Base-by-base conservation (phyloP, 2,113 vertebrate species). In the Girardinichthys multiradiatus region DNA sequence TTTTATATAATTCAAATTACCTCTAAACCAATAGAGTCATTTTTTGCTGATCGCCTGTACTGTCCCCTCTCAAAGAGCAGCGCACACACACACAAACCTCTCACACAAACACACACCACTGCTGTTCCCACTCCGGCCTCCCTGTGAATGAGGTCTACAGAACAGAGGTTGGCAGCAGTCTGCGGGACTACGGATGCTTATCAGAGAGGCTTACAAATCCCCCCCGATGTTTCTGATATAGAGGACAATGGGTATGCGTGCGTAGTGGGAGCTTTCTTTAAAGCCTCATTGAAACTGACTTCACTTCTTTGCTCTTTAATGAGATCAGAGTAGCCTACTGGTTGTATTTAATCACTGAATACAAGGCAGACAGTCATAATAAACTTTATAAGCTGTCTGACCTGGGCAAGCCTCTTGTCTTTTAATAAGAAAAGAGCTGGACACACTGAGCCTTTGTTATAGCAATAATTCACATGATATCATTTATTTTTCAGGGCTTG, bases 201-300 rank as follows among this genome's bases (percentile, higher is more conserved):
- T 91, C 90, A 87, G 79, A 79, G 57, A 72, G 80, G 88, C 79
- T 92, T 87, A 87, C 88, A 92, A 91, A 90, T 87, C 83, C 83
- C 86, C 81, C 85, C 80, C 28, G 89, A 93, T 93, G 87, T 80
- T 90, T 72, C 77, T 92, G 92, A 93, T 93, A 92, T 54, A 65
- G 64, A 91, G 80, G 87, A 94, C 93, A 93, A 94, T 94, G 85
- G 91, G 69, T 86, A 73, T 93, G 90, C 86, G 88, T 91, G 86
- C 77, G 57, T 90, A 85, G 77, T 71, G 84, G 79, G 81, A 82
- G 76, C 86, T 85, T 76, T 79, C 86, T 89, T 85, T 90, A 90
- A 90, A 88, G 79, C 82, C 76, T 90, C 73, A 85, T 71, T 91
- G 87, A 91, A 91, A 88, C 89, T 74, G 77, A 85, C 86, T 82